Conservation (phyloP, 2,888 invertebrate species). For the Cabera pusaria region DNA sequence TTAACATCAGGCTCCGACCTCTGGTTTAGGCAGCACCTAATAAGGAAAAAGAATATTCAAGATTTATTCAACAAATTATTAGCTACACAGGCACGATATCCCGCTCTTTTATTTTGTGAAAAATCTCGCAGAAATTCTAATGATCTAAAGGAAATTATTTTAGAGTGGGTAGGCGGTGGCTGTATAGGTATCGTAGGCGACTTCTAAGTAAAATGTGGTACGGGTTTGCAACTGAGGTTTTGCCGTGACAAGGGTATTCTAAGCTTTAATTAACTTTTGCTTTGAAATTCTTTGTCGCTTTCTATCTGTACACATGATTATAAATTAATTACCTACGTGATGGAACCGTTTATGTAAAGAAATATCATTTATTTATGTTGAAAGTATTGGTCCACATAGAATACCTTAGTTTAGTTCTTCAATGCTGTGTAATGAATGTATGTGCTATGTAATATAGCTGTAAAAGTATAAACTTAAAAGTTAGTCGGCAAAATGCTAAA, state of each 20-base stretch:
- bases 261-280: slow-evolving; percentile 54
- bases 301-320: slow-evolving; percentile 32
- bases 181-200: slow-evolving; percentile 37
- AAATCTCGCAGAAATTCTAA: slow-evolving; percentile 31
- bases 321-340: slow-evolving; percentile 8
- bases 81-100: slow-evolving; percentile 35
- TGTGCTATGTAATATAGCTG: no score
- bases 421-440: no score
- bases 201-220: slow-evolving; percentile 37
- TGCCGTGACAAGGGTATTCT: slow-evolving; percentile 44
- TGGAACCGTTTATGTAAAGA: no score
- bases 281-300: slow-evolving; percentile 46
- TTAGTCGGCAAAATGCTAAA: no score
- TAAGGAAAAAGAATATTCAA: slow-evolving; percentile 53
- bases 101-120: slow-evolving; percentile 31
- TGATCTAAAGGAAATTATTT: slow-evolving; percentile 27
- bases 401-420: no score
- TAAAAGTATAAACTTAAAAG: no score
- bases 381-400: no score
- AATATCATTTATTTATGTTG: no score
- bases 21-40: slow-evolving; percentile 44
- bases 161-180: slow-evolving; percentile 14
- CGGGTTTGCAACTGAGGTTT: slow-evolving; percentile 43
- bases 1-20: slow-evolving; percentile 42
- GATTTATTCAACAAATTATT: slow-evolving; percentile 55